A percentile compares a stretch with the other conserved stretches of the same genome.
These are phyloP conservation scores for Aphelocoma californica DNA, from an alignment of 2,797 vertebrate species.

Conservation along the genomic window DNA sequence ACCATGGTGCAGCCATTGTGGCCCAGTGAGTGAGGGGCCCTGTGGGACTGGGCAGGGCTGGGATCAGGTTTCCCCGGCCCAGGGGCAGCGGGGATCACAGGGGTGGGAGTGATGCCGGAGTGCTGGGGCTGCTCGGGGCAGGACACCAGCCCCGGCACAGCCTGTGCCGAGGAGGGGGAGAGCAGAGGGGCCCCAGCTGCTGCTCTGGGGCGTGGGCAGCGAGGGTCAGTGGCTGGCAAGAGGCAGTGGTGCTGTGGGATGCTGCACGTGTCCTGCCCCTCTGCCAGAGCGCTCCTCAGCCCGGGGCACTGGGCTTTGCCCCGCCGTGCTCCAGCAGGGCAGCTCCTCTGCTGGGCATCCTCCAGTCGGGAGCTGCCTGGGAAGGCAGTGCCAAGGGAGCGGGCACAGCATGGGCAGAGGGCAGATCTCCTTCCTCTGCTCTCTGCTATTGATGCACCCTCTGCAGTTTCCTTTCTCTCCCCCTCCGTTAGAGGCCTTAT, in stretches of 20 bases:
- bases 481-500: neutral
- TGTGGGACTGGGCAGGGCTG: too few relatives aligned
- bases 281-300: neutral
- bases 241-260: too few relatives aligned
- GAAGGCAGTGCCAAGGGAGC: neutral
- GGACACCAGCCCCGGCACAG: neutral
- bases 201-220: too few relatives aligned
- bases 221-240: neutral
- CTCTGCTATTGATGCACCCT: too few relatives aligned
- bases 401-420: neutral
- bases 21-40: too few relatives aligned
- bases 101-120: neutral
- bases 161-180: neutral
- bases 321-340: neutral
- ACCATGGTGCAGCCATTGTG: too few relatives aligned
- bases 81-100: accelerated
- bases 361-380: neutral
- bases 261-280: neutral
- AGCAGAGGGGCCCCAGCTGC: too few relatives aligned
- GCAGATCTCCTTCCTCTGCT: neutral
- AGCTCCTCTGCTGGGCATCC: neutral
- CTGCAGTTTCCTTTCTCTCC: neutral
- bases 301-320: neutral
- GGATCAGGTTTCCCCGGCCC: neutral
- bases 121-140: neutral